Evolutionary conservation across 2,113 vertebrate species (phyloP).

Genomic region (Athene cunicularia): DNA sequence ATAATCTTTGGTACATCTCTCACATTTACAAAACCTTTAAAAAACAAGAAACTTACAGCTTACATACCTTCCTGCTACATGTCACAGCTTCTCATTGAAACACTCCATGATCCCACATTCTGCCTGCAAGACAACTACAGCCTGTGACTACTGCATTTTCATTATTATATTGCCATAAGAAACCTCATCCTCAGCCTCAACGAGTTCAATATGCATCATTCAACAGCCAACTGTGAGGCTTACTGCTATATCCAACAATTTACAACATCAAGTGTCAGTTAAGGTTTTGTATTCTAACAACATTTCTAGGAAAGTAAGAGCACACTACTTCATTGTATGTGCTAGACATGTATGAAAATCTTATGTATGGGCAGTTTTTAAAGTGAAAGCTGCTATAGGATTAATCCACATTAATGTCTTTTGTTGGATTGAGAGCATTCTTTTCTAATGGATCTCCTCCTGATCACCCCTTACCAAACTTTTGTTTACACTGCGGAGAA

Average conservation of each 20-base stretch:
- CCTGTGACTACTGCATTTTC: background rate
- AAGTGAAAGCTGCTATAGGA: background rate
- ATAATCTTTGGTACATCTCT: background rate
- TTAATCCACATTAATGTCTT: background rate
- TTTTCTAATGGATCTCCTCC: background rate
- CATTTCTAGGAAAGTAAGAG: background rate
- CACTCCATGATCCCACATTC: background rate
- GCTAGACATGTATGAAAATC: accelerated
- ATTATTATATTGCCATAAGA: background rate
- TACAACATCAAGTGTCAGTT: background rate
- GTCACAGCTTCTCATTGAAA: background rate
- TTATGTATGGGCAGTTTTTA: background rate
- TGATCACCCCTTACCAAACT: background rate
- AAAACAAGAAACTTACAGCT: background rate
- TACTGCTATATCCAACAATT: background rate
- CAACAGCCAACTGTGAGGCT: background rate
- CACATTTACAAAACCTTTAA: background rate
- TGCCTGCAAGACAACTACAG: background rate
- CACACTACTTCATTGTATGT: background rate
- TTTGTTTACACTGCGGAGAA: background rate
- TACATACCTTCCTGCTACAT: background rate
- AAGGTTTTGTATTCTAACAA: background rate
- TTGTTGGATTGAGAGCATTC: background rate
- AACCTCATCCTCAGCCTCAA: background rate
- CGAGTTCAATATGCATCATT: accelerated